phyloP scores from a whole-genome alignment of 2,888 invertebrate genomes.

The Mimachlamys varia region DNA sequence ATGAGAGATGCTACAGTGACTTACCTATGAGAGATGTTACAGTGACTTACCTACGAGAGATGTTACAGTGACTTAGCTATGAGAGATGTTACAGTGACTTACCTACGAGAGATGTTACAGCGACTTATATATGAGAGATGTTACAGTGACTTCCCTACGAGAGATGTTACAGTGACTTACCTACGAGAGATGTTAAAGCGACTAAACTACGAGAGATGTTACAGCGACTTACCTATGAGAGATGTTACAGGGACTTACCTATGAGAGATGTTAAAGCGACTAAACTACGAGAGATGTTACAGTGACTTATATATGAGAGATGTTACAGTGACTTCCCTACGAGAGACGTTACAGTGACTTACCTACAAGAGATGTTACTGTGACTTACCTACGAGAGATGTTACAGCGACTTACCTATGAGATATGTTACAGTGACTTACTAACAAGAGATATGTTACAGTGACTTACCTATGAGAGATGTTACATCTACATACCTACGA shows the following conservation, averaged over 20 bases:
- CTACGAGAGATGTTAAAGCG: not conserved
- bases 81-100: constrained; percentile 80
- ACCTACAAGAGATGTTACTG: constrained; percentile 79
- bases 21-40: constrained; percentile 79
- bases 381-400: constrained; percentile 78
- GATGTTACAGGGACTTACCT: constrained; percentile 62
- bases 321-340: constrained; percentile 72
- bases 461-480: constrained; percentile 78
- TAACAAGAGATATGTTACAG: constrained; percentile 80
- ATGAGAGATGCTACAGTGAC: constrained; percentile 79
- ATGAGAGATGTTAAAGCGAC: constrained; percentile 79
- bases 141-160: constrained; percentile 65
- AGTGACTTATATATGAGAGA: constrained; percentile 76
- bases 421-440: constrained; percentile 80
- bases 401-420: constrained; percentile 65
- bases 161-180: too few relatives aligned
- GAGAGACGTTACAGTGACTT: constrained; percentile 80
- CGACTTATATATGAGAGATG: constrained; percentile 78
- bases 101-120: constrained; percentile 79
- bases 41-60: constrained; percentile 76
- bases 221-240: constrained; percentile 41
- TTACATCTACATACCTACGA: constrained; percentile 65
- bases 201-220: not conserved
- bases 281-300: constrained; percentile 79
- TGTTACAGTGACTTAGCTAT: constrained; percentile 72